A percentile compares a stretch with the other conserved stretches of the same genome.
phyloP scores from a whole-genome alignment of 2,113 vertebrate species.

The Mirza zaza region DNA sequence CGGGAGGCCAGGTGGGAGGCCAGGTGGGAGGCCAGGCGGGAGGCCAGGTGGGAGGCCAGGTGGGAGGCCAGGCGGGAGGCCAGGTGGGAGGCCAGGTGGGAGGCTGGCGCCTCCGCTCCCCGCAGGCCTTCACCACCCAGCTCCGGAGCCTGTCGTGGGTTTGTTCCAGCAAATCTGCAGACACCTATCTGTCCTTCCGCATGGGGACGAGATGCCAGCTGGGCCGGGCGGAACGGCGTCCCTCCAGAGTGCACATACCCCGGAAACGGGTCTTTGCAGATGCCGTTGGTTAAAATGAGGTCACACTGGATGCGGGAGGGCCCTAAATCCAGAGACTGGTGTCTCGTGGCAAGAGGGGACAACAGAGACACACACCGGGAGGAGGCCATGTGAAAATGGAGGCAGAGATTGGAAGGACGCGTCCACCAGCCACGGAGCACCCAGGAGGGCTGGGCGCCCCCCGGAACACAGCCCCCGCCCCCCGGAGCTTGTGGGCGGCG shows the following conservation, averaged over 20 bases:
- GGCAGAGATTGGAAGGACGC: accelerated
- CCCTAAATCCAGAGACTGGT: background rate
- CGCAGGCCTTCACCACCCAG: background rate
- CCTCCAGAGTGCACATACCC: accelerated
- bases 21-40: no score
- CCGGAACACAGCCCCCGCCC: no score
- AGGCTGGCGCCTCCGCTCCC: background rate
- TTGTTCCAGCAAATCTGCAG: background rate
- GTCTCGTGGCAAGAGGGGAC: background rate
- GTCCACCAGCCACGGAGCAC: accelerated
- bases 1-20: no score
- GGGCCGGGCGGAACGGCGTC: background rate
- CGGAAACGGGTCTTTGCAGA: background rate
- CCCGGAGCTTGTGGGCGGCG: accelerated
- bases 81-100: no score
- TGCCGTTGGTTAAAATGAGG: background rate
- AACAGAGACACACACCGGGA: background rate
- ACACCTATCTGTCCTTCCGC: accelerated
- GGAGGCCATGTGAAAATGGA: accelerated
- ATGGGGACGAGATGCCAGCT: accelerated
- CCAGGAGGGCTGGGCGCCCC: background rate
- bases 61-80: no score
- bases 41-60: no score
- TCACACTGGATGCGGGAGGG: background rate
- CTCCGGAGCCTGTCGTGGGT: background rate